Base-by-base conservation (phyloP, 2,113 vertebrate species). In the Blennius ocellaris region DNA sequence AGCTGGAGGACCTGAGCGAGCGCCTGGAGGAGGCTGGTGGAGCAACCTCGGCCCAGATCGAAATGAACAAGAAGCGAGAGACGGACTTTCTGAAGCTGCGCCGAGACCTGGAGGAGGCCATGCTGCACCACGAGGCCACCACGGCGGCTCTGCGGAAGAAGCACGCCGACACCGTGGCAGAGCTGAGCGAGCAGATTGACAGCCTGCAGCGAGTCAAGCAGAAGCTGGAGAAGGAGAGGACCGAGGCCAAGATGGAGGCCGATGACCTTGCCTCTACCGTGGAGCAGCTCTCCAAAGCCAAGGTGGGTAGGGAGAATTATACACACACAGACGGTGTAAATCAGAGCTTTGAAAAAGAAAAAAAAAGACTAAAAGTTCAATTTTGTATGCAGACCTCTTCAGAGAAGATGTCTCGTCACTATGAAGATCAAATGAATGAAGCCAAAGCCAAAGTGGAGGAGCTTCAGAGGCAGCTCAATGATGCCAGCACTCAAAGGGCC, bases 201-300 rank as follows among this genome's bases (percentile, higher is more conserved):
- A 96, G 93, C 80, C 92, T 97, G 75, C 96, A 97, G 87, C 84
- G 96, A 0, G 93, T 97, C 73, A 96, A 97, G 88, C 97, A 98
- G 92, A 98, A 97, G 86, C 92, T 98, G 89, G 97, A 97, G 78
- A 98, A 97, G 76, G 96, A 97, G 71, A 94, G 95, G 87, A 94
- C 94, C 0, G 96, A 99, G 88, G 91, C 95, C 69, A 97, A 95
- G 91, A 95, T 98, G 96, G 96, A 98, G 84, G 94, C 91, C 1
- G 96, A 98, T 0, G 96, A 99, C 47, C 91, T 98, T 61, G 91
- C 93, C 0, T 94, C 95, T 70, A 97, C 89, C 0, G 87, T 97
- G 6, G 97, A 97, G 56, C 95, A 95, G 3, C 87, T 99, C 77
- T 93, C 94, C 77, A 97, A 96, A 41, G 79, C 86, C 87, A 99